Base-by-base conservation (phyloP, 2,888 invertebrate genomes). In the Ligdia adustata region DNA sequence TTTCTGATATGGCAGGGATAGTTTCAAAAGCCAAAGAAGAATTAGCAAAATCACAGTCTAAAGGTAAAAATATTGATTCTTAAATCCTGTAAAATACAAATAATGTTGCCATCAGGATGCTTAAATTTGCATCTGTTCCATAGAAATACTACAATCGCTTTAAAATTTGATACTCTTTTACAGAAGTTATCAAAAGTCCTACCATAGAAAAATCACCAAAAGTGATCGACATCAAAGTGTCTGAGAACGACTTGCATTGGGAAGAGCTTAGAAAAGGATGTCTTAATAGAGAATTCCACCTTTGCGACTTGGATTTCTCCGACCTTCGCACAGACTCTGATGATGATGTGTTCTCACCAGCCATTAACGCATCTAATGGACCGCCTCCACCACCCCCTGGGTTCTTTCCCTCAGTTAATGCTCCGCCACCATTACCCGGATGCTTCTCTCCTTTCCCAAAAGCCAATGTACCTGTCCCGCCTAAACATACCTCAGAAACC, bases 261-360 rank as follows among this genome's bases (percentile, higher is more conserved):
- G 98, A 99, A 72, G 96, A 97, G 71, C 82, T 99, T 1, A 75
- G 72, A 52, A 94, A 95, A 37, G 93, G 94, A 24, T 94, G 94
- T 55, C 90, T 96, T 62, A 92, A 93, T 51, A 90, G 96, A 55
- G 94, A 95, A 53, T 90, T 97, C 75, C 94, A 96, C 57, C 92
- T 98, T 33, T 98, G 98, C 78, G 99, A 99, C 83, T 92, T 99
- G 70, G 99, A 99, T 83, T 99, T 99, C 82, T 97, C 97, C 6
- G 99, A 99, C 82, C 91, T 99, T 40, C 93, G 93, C 37, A 93
- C 94, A 20, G 97, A 96, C 42, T 98, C 99, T 60, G 99, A 99
- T 74, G 93, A 94, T 43, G 96, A 97, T 70, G 91, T 94, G 47
- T 76, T 94, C 31, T 93, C 93, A 1, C 94, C 95, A 22, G 91